Conservation (phyloP, 2,888 invertebrate species). For the Meloe dianella region DNA sequence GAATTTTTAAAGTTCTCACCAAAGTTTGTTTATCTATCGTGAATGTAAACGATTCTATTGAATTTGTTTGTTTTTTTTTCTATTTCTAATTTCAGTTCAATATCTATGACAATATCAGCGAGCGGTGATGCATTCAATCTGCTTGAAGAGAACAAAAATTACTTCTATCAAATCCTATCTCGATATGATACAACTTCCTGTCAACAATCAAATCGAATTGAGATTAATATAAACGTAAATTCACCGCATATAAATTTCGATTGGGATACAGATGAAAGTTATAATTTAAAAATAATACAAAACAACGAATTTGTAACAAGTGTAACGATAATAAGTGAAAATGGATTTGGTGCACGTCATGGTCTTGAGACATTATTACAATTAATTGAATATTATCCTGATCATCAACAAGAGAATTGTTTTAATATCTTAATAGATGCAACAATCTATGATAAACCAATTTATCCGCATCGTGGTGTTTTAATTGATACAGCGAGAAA, state of each 20-base stretch:
- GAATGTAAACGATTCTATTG: no score
- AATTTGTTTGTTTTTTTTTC: no score
- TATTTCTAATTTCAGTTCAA: not conserved
- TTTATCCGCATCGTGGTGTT: slow-evolving; percentile 84
- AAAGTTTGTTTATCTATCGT: slow-evolving; percentile 14
- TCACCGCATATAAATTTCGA: slow-evolving; percentile 62
- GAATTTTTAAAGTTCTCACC: slow-evolving; percentile 15
- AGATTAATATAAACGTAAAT: slow-evolving; percentile 65
- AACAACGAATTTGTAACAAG: slow-evolving; percentile 16
- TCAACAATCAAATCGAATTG: slow-evolving; percentile 61
- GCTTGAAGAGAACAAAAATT: slow-evolving; percentile 11
- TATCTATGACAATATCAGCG: slow-evolving; percentile 7
- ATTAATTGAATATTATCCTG: slow-evolving; percentile 61
- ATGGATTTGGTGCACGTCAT: slow-evolving; percentile 77
- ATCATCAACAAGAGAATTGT: slow-evolving; percentile 50
- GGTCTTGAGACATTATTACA: slow-evolving; percentile 79
- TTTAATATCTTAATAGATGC: slow-evolving; percentile 69
- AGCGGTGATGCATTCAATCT: slow-evolving; percentile 5
- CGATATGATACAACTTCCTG: slow-evolving; percentile 36
- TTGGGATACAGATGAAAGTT: slow-evolving; percentile 75
- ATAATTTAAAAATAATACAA: slow-evolving; percentile 63
- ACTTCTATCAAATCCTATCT: slow-evolving; percentile 31
- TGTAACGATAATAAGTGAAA: slow-evolving; percentile 45
- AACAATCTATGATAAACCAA: slow-evolving; percentile 77
- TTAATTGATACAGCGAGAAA: slow-evolving; percentile 90